These are phyloP conservation scores for Nerophis lumbriciformis DNA, from an alignment of 2,113 vertebrate species.

Conservation along the genomic window DNA sequence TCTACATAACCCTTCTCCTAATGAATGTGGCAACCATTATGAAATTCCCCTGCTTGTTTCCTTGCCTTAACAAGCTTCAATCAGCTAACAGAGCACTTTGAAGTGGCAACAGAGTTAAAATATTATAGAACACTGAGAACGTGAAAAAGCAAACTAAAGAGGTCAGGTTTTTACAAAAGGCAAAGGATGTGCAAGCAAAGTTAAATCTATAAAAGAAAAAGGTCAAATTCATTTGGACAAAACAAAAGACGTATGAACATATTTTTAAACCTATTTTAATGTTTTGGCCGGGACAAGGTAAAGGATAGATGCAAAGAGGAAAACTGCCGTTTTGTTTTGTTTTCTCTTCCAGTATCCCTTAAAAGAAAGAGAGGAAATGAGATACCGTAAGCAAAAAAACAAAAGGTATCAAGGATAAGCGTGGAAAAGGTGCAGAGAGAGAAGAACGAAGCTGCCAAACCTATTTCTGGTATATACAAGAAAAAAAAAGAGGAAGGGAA, in stretches of 20 bases:
- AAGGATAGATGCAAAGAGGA: slow-evolving; percentile 1
- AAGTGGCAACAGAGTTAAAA: slow-evolving; percentile 34
- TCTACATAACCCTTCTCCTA: slow-evolving; percentile 20
- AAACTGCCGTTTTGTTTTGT: slow-evolving; percentile 24
- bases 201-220: not conserved
- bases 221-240: not conserved
- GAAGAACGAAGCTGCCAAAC: slow-evolving; percentile 34
- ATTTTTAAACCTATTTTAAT: slow-evolving; percentile 7
- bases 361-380: slow-evolving; percentile 1
- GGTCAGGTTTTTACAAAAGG: not conserved
- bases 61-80: slow-evolving; percentile 39
- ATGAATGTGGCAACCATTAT: slow-evolving; percentile 31
- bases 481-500: slow-evolving; percentile 5
- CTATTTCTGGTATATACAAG: slow-evolving; percentile 26
- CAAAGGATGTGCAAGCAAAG: not conserved
- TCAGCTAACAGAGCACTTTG: slow-evolving; percentile 44
- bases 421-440: slow-evolving; percentile 4
- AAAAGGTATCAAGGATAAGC: no score
- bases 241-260: not conserved
- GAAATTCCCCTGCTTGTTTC: slow-evolving; percentile 21
- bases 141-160: not conserved
- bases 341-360: slow-evolving; percentile 4
- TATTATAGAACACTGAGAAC: slow-evolving; percentile 34
- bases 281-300: slow-evolving; percentile 1
- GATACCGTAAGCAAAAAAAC: slow-evolving; percentile 3